These are phyloP conservation scores for Neoaliturus tenellus DNA, from an alignment of 2,888 invertebrate genomes.

Conservation along the genomic window DNA sequence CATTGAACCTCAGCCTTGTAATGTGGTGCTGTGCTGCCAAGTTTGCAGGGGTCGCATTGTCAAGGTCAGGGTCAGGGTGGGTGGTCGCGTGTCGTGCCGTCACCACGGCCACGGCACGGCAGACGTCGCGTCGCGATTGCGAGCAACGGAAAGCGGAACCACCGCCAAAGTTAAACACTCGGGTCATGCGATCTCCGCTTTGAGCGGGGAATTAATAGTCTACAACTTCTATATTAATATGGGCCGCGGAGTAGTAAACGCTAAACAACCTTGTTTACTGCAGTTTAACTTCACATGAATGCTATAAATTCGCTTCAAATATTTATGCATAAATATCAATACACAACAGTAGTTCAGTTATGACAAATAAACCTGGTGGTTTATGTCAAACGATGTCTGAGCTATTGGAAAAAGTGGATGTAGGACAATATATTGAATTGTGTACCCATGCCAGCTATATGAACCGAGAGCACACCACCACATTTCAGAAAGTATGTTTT, in stretches of 20 bases:
- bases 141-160: neutral
- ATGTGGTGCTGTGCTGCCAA: neutral
- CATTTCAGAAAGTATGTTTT: no score
- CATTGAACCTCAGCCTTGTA: no score
- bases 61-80: neutral
- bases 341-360: neutral
- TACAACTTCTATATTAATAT: neutral
- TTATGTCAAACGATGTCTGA: no score
- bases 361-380: neutral
- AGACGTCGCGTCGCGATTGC: neutral
- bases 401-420: no score
- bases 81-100: neutral
- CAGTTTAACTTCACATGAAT: neutral
- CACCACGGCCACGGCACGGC: neutral
- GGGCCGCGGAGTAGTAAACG: neutral
- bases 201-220: neutral
- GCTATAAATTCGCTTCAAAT: neutral
- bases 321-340: no score
- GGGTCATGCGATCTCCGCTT: neutral
- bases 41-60: neutral
- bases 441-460: no score
- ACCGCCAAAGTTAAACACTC: neutral
- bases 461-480: no score
- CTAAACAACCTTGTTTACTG: neutral
- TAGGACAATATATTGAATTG: no score